phyloP scores from a whole-genome alignment of 1,140 invertebrate species.

The Euura saliciscinereae region DNA sequence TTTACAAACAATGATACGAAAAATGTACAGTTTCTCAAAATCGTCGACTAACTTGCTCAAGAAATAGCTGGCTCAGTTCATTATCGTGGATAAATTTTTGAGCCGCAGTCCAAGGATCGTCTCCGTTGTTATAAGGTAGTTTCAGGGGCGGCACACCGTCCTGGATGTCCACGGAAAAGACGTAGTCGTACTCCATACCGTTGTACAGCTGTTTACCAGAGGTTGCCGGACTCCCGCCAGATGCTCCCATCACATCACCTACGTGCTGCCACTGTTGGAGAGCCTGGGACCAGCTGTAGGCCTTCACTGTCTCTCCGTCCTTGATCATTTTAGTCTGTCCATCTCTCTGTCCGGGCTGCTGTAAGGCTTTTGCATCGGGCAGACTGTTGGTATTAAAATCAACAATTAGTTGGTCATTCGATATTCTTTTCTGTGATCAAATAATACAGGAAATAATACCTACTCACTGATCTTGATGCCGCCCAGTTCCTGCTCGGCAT shows the following conservation, averaged over 20 bases:
- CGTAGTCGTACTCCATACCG: slow-evolving; percentile 93
- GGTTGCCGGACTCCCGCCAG: slow-evolving; percentile 66
- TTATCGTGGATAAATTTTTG: slow-evolving; percentile 91
- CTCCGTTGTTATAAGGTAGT: slow-evolving; percentile 87
- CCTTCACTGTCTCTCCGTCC: slow-evolving; percentile 74
- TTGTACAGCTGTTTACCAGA: slow-evolving; percentile 80
- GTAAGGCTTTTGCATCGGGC: slow-evolving; percentile 77
- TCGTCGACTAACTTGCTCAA: slow-evolving; percentile 77
- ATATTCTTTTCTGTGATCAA: slow-evolving; percentile 3
- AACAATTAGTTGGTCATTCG: neutral
- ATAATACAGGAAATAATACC: slow-evolving; percentile 39
- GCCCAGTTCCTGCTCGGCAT: slow-evolving; percentile 72
- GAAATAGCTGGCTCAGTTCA: slow-evolving; percentile 82
- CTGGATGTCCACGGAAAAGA: slow-evolving; percentile 93
- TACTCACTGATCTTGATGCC: slow-evolving; percentile 84
- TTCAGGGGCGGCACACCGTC: slow-evolving; percentile 88
- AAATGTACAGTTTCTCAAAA: neutral
- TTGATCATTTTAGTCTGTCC: slow-evolving; percentile 88
- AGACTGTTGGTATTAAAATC: slow-evolving; percentile 57
- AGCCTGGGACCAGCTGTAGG: slow-evolving; percentile 79
- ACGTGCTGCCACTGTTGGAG: slow-evolving; percentile 82
- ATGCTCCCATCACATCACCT: slow-evolving; percentile 87
- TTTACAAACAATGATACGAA: too few relatives aligned
- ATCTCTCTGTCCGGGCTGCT: slow-evolving; percentile 79
- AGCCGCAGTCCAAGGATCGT: slow-evolving; percentile 89